A percentile compares a stretch with the other conserved stretches of the same genome.
Evolutionary conservation across 1,140 invertebrate genomes (phyloP).

Genomic region (Heliconius nattereri): DNA sequence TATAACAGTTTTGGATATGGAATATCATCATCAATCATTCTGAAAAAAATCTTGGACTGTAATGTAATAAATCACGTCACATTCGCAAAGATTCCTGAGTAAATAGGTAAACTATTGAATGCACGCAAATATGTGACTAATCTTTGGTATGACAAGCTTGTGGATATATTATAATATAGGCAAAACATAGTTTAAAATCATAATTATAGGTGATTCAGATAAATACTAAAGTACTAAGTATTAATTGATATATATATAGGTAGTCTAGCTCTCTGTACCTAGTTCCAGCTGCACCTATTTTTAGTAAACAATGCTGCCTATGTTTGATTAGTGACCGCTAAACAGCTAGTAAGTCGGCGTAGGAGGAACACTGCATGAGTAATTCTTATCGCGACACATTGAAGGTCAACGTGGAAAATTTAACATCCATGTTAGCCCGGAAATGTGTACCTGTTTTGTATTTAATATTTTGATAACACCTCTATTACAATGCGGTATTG

Average conservation of each 20-base stretch:
- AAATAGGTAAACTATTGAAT: not conserved
- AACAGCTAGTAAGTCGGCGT: slow-evolving; percentile 48
- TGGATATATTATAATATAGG: not conserved
- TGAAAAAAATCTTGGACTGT: not conserved
- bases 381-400: slow-evolving; percentile 64
- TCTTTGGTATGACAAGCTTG: not conserved
- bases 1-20: not conserved
- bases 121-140: not conserved
- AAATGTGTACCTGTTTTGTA: slow-evolving; percentile 27
- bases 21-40: not conserved
- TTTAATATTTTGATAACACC: not conserved
- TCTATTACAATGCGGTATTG: not conserved
- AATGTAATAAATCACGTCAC: slow-evolving; percentile 1
- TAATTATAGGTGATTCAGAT: not conserved
- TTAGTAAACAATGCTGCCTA: slow-evolving; percentile 50
- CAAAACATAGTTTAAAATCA: not conserved
- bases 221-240: not conserved
- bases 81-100: not conserved
- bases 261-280: not conserved
- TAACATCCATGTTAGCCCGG: slow-evolving; percentile 37
- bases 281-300: slow-evolving; percentile 36
- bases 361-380: slow-evolving; percentile 61
- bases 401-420: slow-evolving; percentile 65
- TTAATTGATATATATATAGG: not conserved
- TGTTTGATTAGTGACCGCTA: slow-evolving; percentile 56